Conservation (phyloP, 2,888 invertebrate genomes). For the Dolichopus griseipennis region DNA sequence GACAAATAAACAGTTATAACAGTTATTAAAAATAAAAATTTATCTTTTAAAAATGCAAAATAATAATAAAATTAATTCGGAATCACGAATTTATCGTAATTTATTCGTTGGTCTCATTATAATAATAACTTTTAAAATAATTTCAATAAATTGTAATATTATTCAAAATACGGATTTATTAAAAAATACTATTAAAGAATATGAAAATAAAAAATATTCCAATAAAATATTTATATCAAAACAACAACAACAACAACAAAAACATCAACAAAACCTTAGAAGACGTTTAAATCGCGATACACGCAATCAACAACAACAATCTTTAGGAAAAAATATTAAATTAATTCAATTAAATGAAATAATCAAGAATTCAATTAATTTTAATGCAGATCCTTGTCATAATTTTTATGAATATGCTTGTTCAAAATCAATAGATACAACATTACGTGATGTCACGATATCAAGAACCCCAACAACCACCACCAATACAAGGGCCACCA, state of each 20-base stretch:
- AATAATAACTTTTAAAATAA: neutral
- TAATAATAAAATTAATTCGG: neutral
- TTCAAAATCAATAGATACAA: neutral
- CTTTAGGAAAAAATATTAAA: neutral
- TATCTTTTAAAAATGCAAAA: neutral
- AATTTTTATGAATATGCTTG: slow-evolving; percentile 38
- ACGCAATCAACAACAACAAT: neutral
- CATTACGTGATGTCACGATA: neutral
- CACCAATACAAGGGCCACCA: too few relatives aligned
- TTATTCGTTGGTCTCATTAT: too few relatives aligned
- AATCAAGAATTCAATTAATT: slow-evolving; percentile 9
- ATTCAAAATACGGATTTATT: neutral
- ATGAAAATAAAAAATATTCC: neutral
- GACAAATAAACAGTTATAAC: too few relatives aligned
- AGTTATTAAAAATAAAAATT: too few relatives aligned
- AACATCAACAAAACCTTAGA: neutral
- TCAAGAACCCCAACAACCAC: neutral
- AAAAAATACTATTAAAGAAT: too few relatives aligned
- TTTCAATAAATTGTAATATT: neutral
- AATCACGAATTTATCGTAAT: neutral
- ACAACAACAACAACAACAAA: neutral
- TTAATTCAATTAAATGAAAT: slow-evolving; percentile 8
- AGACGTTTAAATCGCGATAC: neutral
- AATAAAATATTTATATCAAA: neutral
- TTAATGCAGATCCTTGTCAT: slow-evolving; percentile 28